Percentiles rank a stretch among this genome's conserved stretches.
Conservation (phyloP, 2,888 invertebrate species). For the Dicycla oo region DNA sequence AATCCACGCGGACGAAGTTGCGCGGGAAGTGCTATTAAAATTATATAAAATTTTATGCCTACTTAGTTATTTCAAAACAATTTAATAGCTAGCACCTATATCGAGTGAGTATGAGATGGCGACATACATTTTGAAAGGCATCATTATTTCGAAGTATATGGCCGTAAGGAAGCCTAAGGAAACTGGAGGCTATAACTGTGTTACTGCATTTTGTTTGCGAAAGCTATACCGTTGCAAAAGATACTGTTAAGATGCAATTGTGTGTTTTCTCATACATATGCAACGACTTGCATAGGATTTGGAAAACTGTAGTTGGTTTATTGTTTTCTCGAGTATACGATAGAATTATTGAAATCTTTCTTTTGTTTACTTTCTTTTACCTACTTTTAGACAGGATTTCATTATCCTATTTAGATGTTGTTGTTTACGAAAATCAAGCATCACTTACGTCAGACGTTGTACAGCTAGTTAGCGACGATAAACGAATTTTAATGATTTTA, state of each 20-base stretch:
- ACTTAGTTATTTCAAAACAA: conserved; percentile 29
- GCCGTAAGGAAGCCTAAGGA: conserved; percentile 18
- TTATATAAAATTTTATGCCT: neutral
- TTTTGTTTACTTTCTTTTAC: neutral
- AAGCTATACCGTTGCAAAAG: conserved; percentile 48
- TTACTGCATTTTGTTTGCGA: conserved; percentile 49
- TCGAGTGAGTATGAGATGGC: conserved; percentile 15
- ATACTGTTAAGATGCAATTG: conserved; percentile 41
- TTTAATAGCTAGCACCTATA: neutral
- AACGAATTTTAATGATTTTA: no score
- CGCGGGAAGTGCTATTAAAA: no score
- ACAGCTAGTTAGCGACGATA: no score
- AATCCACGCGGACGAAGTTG: no score
- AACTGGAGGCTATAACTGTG: conserved; percentile 18
- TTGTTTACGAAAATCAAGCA: neutral
- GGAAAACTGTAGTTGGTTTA: neutral
- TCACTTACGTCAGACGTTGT: neutral
- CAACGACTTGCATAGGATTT: neutral
- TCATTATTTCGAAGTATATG: conserved; percentile 30
- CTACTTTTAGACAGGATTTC: neutral
- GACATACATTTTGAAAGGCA: conserved; percentile 47
- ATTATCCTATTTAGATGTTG: neutral
- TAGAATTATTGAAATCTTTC: neutral
- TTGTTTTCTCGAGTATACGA: neutral
- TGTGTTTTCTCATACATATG: conserved; percentile 24